These are phyloP conservation scores for Archilochus colubris DNA, from an alignment of 2,113 vertebrate species.

Conservation along the genomic window DNA sequence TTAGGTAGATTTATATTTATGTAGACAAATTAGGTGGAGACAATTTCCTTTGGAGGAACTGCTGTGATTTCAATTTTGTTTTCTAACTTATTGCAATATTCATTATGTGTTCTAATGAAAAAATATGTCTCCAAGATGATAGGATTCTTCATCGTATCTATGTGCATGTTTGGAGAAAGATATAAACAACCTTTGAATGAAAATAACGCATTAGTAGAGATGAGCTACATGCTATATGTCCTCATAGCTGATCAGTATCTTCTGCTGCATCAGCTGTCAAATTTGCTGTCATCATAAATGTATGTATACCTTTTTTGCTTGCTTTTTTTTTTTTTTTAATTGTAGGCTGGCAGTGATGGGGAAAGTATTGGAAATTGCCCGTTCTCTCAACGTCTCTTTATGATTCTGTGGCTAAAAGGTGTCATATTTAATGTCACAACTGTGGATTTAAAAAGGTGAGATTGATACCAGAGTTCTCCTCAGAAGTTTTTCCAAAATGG, in stretches of 20 bases:
- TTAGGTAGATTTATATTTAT: not conserved
- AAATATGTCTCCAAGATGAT: not conserved
- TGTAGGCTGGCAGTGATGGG: constrained; percentile 91
- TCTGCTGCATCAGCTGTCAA: not conserved
- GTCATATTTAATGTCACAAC: constrained; percentile 96
- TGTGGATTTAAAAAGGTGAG: constrained; percentile 93
- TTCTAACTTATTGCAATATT: not conserved
- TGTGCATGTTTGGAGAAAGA: not conserved
- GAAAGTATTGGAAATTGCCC: constrained; percentile 96
- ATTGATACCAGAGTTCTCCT: not conserved
- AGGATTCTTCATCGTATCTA: not conserved
- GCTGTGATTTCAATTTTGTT: not conserved
- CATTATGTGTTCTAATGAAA: not conserved
- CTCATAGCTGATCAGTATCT: not conserved
- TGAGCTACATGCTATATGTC: not conserved
- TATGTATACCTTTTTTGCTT: not conserved
- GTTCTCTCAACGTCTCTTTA: constrained; percentile 94
- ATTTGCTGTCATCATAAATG: not conserved
- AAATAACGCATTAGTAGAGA: not conserved
- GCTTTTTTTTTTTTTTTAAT: not conserved
- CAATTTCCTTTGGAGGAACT: not conserved
- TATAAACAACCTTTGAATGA: not conserved
- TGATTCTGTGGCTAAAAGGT: constrained; percentile 98
- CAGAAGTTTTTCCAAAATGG: not conserved
- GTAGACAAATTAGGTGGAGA: not conserved